Evolutionary conservation across 1,140 invertebrate species (phyloP).

Genomic region (Vanessa atalanta): DNA sequence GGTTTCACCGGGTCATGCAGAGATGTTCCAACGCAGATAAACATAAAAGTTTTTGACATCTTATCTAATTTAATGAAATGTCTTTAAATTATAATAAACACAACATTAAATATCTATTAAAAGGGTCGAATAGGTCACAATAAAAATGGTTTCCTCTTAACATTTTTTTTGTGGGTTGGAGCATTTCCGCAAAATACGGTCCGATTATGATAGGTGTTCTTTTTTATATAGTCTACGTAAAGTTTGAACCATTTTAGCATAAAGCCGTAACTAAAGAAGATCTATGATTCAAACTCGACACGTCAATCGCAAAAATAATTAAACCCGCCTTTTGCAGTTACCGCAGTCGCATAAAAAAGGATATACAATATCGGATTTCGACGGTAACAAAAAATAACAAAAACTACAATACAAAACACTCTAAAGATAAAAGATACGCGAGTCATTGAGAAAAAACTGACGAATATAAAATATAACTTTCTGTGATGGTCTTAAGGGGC

Average conservation of each 20-base stretch:
- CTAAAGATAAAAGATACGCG: background rate
- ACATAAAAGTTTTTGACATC: too few species aligned
- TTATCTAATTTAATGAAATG: too few species aligned
- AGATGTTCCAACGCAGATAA: too few species aligned
- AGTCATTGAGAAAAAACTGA: background rate
- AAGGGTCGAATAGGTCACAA: too few species aligned
- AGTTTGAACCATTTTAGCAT: conserved; percentile 4
- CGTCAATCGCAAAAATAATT: background rate
- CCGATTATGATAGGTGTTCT: background rate
- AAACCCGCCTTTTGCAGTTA: background rate
- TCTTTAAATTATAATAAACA: too few species aligned
- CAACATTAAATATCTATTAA: too few species aligned
- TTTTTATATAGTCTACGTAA: background rate
- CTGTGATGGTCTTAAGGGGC: conserved; percentile 14
- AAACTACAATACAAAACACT: background rate
- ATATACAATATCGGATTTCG: background rate
- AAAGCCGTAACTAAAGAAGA: conserved; percentile 1
- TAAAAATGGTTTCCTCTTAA: too few species aligned
- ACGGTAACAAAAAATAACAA: background rate
- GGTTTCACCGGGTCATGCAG: too few species aligned
- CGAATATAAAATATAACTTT: conserved; percentile 4
- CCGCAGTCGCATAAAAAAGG: background rate
- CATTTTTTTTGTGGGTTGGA: too few species aligned
- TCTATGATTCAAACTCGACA: background rate
- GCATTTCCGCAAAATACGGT: too few species aligned